A percentile compares a stretch with the other conserved stretches of the same genome.
Evolutionary conservation across 2,797 vertebrate species (phyloP).

Genomic region (Manis javanica): DNA sequence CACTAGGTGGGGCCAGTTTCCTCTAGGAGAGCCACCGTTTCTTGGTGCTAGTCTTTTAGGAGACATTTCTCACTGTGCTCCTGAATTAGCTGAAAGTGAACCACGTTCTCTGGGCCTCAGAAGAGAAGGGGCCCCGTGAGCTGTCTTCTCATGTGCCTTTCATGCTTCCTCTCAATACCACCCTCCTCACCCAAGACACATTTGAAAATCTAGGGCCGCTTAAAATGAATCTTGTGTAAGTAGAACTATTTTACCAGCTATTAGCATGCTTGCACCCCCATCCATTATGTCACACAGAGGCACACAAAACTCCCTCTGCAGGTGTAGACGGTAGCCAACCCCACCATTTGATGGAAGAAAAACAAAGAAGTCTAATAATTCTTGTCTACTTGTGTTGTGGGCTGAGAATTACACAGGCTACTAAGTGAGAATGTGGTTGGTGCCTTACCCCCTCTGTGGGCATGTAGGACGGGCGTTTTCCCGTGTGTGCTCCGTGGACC

Average conservation of each 20-base stretch:
- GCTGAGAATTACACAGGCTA: not conserved
- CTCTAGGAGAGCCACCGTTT: not conserved
- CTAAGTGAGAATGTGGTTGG: fast-evolving
- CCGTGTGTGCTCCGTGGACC: too few species aligned
- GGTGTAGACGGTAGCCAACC: not conserved
- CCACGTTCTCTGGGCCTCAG: not conserved
- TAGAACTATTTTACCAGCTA: not conserved
- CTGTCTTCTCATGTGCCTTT: not conserved
- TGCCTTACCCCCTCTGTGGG: fast-evolving
- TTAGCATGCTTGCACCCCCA: not conserved
- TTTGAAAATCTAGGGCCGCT: not conserved
- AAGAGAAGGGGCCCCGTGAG: not conserved
- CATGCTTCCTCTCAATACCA: not conserved
- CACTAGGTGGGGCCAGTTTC: not conserved
- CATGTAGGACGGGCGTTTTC: fast-evolving
- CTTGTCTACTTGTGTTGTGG: not conserved
- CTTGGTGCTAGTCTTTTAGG: not conserved
- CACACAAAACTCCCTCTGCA: not conserved
- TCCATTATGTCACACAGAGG: not conserved
- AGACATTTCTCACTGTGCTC: not conserved
- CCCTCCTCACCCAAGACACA: fast-evolving
- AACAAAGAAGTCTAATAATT: not conserved
- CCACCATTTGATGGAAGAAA: not conserved
- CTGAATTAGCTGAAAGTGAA: not conserved
- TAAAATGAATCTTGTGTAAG: not conserved